These are phyloP conservation scores for Taphrorychus bicolor DNA, from an alignment of 2,888 invertebrate species.

Conservation along the genomic window DNA sequence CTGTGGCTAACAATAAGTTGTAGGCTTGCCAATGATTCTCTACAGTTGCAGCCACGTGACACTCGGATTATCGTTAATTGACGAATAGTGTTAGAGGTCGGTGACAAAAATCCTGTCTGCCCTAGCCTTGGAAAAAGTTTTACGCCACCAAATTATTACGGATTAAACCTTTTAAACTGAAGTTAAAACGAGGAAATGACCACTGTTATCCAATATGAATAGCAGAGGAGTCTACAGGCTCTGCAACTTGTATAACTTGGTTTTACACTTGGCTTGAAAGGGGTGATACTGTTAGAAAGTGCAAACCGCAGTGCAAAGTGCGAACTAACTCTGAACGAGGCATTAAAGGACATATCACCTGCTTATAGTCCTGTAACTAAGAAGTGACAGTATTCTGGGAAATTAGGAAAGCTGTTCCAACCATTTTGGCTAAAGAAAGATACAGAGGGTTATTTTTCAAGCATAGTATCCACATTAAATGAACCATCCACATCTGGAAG, in stretches of 20 bases:
- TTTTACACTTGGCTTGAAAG: slow-evolving; percentile 64
- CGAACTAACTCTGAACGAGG: slow-evolving; percentile 69
- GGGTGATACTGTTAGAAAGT: slow-evolving; percentile 55
- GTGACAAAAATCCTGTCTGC: no score
- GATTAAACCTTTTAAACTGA: slow-evolving; percentile 33
- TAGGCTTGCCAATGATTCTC: no score
- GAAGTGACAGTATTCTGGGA: slow-evolving; percentile 67
- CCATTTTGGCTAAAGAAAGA: slow-evolving; percentile 61
- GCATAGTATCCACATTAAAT: slow-evolving; percentile 74
- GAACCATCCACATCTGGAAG: slow-evolving; percentile 72
- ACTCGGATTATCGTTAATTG: no score
- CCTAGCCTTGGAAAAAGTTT: no score
- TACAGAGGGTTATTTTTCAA: slow-evolving; percentile 71
- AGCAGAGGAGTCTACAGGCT: slow-evolving; percentile 11
- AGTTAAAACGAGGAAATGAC: slow-evolving; percentile 27
- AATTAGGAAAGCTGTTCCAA: slow-evolving; percentile 33
- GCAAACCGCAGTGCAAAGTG: slow-evolving; percentile 48
- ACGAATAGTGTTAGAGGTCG: no score
- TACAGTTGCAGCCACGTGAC: no score
- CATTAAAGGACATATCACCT: slow-evolving; percentile 75
- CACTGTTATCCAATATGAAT: slow-evolving; percentile 6
- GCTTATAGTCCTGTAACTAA: slow-evolving; percentile 79
- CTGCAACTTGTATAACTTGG: slow-evolving; percentile 52
- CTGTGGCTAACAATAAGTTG: no score
- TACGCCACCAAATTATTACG: slow-evolving; percentile 6